Conservation (phyloP, 2,113 vertebrate genomes). For the Aegotheles bennettii region DNA sequence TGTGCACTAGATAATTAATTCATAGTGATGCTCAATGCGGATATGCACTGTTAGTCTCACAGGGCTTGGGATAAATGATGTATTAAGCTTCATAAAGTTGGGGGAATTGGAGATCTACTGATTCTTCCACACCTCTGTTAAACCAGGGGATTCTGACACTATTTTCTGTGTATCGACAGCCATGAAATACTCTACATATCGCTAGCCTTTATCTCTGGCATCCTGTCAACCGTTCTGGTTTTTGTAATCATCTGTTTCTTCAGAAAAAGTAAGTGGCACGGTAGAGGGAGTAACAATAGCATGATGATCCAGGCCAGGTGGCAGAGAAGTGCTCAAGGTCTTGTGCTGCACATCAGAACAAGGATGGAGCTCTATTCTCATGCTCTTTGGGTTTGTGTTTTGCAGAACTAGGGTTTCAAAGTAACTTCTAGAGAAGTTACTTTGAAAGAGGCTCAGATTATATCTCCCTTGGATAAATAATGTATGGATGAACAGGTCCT, state of each 20-base stretch:
- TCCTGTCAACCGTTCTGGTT: constrained; percentile 37
- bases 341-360: not conserved
- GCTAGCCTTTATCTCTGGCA: constrained; percentile 54
- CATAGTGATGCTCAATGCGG: not conserved
- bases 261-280: constrained; percentile 58
- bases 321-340: not conserved
- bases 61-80: not conserved
- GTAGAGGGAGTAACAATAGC: rapidly evolving
- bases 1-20: not conserved
- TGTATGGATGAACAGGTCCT: not conserved
- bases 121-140: not conserved
- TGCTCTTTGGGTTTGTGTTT: not conserved
- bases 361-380: not conserved
- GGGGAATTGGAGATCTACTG: not conserved
- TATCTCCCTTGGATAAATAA: not conserved
- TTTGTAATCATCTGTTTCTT: not conserved
- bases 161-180: constrained; percentile 10
- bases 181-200: not conserved
- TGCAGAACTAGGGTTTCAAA: not conserved
- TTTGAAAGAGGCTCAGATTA: not conserved
- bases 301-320: not conserved
- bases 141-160: not conserved
- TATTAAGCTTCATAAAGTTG: not conserved
- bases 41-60: rapidly evolving
- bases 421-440: not conserved